Conservation (phyloP, 2,888 invertebrate genomes). For the Exocentrus adspersus region DNA sequence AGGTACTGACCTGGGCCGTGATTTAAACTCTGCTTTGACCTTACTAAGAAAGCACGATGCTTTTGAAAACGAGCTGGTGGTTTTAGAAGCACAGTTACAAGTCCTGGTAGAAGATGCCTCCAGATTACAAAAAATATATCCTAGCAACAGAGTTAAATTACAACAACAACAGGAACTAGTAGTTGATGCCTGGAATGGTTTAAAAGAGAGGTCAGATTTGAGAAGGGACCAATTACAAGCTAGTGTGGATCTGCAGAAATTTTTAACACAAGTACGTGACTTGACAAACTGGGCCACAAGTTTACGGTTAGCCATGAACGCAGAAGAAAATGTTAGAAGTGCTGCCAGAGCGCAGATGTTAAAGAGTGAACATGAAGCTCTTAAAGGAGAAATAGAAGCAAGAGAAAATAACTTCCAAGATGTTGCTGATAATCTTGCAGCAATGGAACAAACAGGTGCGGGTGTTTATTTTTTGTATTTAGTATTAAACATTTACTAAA, state of each 20-base stretch:
- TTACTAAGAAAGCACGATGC: slow-evolving; percentile 89
- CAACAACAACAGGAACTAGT: slow-evolving; percentile 87
- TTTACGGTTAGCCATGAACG: slow-evolving; percentile 79
- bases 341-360: slow-evolving; percentile 83
- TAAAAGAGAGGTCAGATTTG: slow-evolving; percentile 84
- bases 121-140: slow-evolving; percentile 86
- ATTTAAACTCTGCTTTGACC: slow-evolving; percentile 86
- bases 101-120: slow-evolving; percentile 93
- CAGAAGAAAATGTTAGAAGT: slow-evolving; percentile 84
- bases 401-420: slow-evolving; percentile 82
- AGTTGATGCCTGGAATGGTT: slow-evolving; percentile 84
- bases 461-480: neutral
- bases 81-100: slow-evolving; percentile 90
- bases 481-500: neutral
- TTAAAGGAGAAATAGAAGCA: slow-evolving; percentile 89
- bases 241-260: slow-evolving; percentile 89
- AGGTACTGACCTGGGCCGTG: slow-evolving; percentile 80
- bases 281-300: slow-evolving; percentile 89
- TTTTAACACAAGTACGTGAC: slow-evolving; percentile 85
- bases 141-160: slow-evolving; percentile 91
- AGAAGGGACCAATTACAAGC: slow-evolving; percentile 85
- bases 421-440: slow-evolving; percentile 79
- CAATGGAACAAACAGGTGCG: slow-evolving; percentile 79
- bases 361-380: slow-evolving; percentile 83
- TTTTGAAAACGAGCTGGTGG: slow-evolving; percentile 91